phyloP scores from a whole-genome alignment of 2,113 vertebrate species.

The Mus pahari region DNA sequence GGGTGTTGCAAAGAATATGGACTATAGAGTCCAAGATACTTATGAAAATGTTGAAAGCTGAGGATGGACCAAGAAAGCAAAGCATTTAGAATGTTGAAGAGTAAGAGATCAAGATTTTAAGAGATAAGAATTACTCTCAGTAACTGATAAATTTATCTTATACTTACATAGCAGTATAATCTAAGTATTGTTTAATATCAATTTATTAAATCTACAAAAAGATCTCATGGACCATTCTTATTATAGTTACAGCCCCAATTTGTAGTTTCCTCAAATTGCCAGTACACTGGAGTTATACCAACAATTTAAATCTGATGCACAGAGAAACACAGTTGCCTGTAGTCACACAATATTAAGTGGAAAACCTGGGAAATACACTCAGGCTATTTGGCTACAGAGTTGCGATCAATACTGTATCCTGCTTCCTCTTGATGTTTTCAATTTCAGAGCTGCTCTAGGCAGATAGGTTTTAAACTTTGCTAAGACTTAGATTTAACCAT shows the following conservation, averaged over 20 bases:
- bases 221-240: background rate
- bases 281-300: background rate
- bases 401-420: background rate
- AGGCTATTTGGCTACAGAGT: background rate
- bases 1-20: background rate
- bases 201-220: background rate
- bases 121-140: background rate
- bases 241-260: background rate
- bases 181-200: background rate
- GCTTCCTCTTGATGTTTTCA: constrained; percentile 15
- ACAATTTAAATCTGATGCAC: background rate
- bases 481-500: background rate
- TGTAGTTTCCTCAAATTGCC: background rate
- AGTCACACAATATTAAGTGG: background rate
- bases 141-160: background rate
- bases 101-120: background rate
- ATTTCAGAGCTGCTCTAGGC: constrained; percentile 35
- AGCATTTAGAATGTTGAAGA: background rate
- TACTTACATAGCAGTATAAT: background rate
- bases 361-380: constrained; percentile 19
- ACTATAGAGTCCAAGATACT: background rate
- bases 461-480: constrained; percentile 16
- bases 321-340: background rate
- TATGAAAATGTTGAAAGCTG: background rate
- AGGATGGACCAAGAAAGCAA: background rate